phyloP scores from a whole-genome alignment of 2,888 invertebrate genomes.

The Scrobipalpa atriplicella region DNA sequence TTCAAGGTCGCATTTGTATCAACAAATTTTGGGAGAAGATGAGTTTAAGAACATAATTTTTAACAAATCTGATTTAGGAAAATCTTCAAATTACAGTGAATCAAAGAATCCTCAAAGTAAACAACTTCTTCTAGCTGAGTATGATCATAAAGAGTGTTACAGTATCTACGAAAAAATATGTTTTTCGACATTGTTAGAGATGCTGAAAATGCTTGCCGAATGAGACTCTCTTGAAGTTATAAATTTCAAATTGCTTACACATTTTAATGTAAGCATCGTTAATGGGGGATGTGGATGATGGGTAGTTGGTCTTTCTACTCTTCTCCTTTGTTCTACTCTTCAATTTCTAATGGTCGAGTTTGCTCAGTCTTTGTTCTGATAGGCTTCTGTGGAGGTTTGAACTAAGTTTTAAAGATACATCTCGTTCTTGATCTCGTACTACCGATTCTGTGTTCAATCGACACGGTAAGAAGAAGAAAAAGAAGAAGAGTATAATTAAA shows the following conservation, averaged over 20 bases:
- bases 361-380: no score
- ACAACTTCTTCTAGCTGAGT: conserved; percentile 57
- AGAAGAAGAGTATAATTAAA: no score
- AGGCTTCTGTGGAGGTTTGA: no score
- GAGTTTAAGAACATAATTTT: conserved; percentile 67
- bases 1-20: conserved; percentile 50
- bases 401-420: no score
- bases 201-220: conserved; percentile 55
- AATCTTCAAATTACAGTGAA: conserved; percentile 45
- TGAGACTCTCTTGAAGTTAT: conserved; percentile 79
- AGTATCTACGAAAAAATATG: conserved; percentile 73
- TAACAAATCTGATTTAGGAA: conserved; percentile 41
- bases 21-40: conserved; percentile 68
- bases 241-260: conserved; percentile 84
- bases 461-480: no score
- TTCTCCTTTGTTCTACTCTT: no score
- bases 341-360: no score
- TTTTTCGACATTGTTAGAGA: conserved; percentile 57
- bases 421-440: no score
- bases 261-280: conserved; percentile 85
- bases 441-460: no score
- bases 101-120: conserved; percentile 43
- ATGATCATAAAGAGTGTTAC: conserved; percentile 58
- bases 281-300: no score
- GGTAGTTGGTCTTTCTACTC: no score